A percentile compares a stretch with the other conserved stretches of the same genome.
phyloP scores from a whole-genome alignment of 2,113 vertebrate species.

The Dromiciops gliroides region DNA sequence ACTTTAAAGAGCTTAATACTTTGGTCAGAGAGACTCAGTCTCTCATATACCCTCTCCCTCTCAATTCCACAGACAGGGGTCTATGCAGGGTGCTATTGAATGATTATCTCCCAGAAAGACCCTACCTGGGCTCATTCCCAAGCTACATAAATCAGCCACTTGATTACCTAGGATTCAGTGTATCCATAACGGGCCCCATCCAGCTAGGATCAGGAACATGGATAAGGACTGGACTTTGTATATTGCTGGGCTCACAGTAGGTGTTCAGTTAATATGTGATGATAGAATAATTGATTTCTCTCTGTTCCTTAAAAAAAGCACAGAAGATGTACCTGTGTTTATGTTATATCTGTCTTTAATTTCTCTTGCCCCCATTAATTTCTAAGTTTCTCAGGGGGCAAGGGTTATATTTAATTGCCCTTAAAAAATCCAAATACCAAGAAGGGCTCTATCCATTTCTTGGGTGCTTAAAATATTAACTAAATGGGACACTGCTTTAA shows the following conservation, averaged over 20 bases:
- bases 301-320: not conserved
- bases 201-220: not conserved
- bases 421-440: not conserved
- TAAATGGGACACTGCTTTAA: not conserved
- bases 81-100: not conserved
- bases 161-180: not conserved
- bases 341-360: not conserved
- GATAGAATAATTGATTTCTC: not conserved
- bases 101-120: not conserved
- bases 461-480: not conserved
- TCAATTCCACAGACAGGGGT: not conserved
- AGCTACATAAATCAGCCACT: not conserved
- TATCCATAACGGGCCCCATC: not conserved
- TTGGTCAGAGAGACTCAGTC: not conserved
- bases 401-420: not conserved
- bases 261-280: not conserved
- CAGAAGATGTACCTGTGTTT: not conserved
- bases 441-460: not conserved
- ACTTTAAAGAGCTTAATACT: not conserved
- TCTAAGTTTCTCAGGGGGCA: not conserved
- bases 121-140: not conserved
- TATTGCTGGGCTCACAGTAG: not conserved
- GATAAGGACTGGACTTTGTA: not conserved
- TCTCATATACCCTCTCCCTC: not conserved
- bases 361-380: not conserved